phyloP scores from a whole-genome alignment of 2,113 vertebrate genomes.

The human region GRCh38 chr11:11288501-11289000 shows the following conservation, averaged over 20 bases:
- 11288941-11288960: conserved; percentile 81
- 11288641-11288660: conserved; percentile 57
- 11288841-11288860: conserved; percentile 73
- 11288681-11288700: conserved; percentile 47
- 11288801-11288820: conserved; percentile 71
- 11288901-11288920: conserved; percentile 81
- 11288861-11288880: conserved; percentile 70
- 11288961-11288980: conserved; percentile 69
- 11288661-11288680: conserved; percentile 6
- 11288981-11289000: conserved; percentile 71
- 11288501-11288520: conserved; percentile 11
- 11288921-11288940: conserved; percentile 78
- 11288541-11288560: not conserved
- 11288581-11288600: conserved; percentile 36
- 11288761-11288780: conserved; percentile 36
- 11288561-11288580: not conserved
- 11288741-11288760: conserved; percentile 46
- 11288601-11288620: conserved; percentile 65
- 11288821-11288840: conserved; percentile 76
- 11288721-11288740: not conserved
- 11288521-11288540: not conserved
- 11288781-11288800: conserved; percentile 70
- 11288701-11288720: conserved; percentile 4
- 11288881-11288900: conserved; percentile 80
- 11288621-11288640: conserved; percentile 61